phyloP scores from a whole-genome alignment of 2,113 vertebrate species.

The Girardinichthys multiradiatus region DNA sequence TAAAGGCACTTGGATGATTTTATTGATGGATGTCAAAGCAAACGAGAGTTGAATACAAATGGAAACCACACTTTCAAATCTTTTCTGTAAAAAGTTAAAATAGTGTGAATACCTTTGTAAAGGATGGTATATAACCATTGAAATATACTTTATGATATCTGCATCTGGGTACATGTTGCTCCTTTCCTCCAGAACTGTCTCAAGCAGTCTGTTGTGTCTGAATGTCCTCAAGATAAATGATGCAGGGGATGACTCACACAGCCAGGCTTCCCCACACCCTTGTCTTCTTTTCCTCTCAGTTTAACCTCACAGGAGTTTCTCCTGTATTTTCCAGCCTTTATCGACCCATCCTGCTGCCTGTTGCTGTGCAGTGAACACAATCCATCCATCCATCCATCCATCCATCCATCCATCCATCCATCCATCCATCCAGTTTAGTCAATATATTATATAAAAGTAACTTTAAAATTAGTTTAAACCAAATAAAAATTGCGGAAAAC shows the following conservation, averaged over 20 bases:
- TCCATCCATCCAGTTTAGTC: neutral
- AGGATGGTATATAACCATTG: too few relatives aligned
- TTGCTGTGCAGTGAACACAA: conserved; percentile 6
- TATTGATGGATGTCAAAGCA: too few relatives aligned
- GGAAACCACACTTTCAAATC: neutral
- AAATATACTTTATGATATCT: neutral
- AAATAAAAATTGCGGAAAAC: too few relatives aligned
- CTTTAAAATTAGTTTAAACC: too few relatives aligned
- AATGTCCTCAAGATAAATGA: conserved; percentile 25
- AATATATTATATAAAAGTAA: too few relatives aligned
- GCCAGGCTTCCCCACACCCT: conserved; percentile 29
- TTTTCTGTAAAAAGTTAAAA: neutral
- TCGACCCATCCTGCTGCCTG: conserved; percentile 12
- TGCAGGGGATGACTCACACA: conserved; percentile 59
- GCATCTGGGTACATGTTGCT: conserved; percentile 3
- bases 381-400: too few relatives aligned
- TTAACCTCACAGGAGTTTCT: conserved; percentile 31
- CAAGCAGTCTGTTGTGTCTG: conserved; percentile 28
- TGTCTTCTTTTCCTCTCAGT: neutral
- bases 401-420: too few relatives aligned
- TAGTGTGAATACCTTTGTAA: too few relatives aligned
- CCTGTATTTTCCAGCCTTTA: conserved; percentile 2
- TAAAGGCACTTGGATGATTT: too few relatives aligned
- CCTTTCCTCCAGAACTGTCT: conserved; percentile 6
- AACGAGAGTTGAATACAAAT: too few relatives aligned